Base-by-base conservation (phyloP, 2,888 invertebrate genomes). In the Hydropsyche betteni region DNA sequence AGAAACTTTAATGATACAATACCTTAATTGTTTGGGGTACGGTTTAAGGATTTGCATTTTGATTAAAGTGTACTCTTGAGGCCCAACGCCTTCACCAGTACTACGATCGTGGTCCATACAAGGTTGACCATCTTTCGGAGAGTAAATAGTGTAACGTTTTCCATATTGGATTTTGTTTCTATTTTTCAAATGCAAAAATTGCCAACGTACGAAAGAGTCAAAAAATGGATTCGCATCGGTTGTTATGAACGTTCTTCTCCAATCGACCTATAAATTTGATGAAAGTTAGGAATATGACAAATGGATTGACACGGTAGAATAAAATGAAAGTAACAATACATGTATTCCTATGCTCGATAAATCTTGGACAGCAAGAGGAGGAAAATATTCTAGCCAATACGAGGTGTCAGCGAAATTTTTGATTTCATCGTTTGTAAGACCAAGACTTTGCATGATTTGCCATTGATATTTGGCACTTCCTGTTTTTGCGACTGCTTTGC, bases 51-150 rank as follows among this genome's bases (percentile, higher is more conserved):
- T 85, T 84, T 92, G 92, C 92, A 99, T 93, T 87, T 99, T 99
- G 77, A 99, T 91, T 0, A 99, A 88, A 1, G 98, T 98, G 83
- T 99, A 99, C 84, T 99, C 99, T 84, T 98, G 98, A 0, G 98
- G 97, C 0, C 97, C 99, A 4, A 98, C 98, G 68, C 98, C 99
- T 87, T 99, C 99, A 0, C 99, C 99, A 2, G 92, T 88, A 55
- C 95, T 92, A 81, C 99, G 90, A 84, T 99, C 99, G 83, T 99
- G 99, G 85, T 99, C 99, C 99, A 99, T 99, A 83, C 99, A 99
- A 0, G 99, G 99, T 84, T 99, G 99, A 7, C 93, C 93, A 86
- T 99, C 99, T 82, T 94, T 91, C 0, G 98, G 97, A 0, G 98
- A 99, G 85, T 91, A 99, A 80, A 99, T 94, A 0, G 98, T 97